Conservation (phyloP, 2,888 invertebrate genomes). For the Nycteola revayana region DNA sequence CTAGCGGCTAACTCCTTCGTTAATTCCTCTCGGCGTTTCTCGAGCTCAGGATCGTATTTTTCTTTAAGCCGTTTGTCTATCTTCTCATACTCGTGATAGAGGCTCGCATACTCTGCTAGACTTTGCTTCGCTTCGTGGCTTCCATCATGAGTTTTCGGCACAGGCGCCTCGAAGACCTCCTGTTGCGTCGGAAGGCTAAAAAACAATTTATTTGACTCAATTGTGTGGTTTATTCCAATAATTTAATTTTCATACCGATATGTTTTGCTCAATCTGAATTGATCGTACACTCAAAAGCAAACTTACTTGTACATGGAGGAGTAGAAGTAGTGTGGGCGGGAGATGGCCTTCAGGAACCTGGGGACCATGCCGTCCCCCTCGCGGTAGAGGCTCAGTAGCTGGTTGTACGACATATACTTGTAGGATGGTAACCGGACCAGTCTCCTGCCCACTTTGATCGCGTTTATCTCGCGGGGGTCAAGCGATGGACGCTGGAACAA, state of each 20-base stretch:
- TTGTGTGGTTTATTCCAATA: too few species aligned
- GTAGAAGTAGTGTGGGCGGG: constrained; percentile 65
- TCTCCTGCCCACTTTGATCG: constrained; percentile 53
- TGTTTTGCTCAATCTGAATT: too few species aligned
- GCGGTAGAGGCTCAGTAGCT: constrained; percentile 57
- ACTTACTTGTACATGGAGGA: constrained; percentile 73
- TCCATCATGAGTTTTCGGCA: constrained; percentile 52
- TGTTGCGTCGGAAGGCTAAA: constrained; percentile 44
- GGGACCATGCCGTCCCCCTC: constrained; percentile 71
- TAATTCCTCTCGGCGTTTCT: constrained; percentile 51
- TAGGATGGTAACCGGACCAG: constrained; percentile 57
- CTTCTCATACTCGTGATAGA: constrained; percentile 62
- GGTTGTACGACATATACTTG: constrained; percentile 65
- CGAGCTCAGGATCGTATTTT: constrained; percentile 45
- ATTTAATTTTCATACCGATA: too few species aligned
- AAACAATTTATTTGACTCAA: too few species aligned
- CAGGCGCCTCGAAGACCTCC: constrained; percentile 57
- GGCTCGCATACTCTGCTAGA: constrained; percentile 57
- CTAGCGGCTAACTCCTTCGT: constrained; percentile 48
- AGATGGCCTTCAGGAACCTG: constrained; percentile 59
- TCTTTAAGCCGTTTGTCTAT: constrained; percentile 48
- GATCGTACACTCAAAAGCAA: too few species aligned
- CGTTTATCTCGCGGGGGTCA: constrained; percentile 58
- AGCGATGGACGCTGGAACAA: constrained; percentile 45
- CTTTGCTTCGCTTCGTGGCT: constrained; percentile 57